Base-by-base conservation (phyloP, 35 echinoderm and acorn worm species). In the Apostichopus californicus region DNA sequence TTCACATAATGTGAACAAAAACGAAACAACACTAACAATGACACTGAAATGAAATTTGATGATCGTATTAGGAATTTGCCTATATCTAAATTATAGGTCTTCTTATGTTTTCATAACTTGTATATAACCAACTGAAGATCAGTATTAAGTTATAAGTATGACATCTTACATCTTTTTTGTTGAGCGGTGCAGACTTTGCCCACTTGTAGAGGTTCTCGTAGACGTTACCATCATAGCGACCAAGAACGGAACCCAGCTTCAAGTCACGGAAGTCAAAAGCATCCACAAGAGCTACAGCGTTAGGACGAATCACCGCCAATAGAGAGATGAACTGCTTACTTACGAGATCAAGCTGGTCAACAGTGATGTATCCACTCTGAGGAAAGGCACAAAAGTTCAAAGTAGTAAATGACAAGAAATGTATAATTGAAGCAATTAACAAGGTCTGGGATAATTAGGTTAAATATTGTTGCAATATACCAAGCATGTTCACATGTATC, bases 161-260 rank as follows among this genome's bases (percentile, higher is more conserved):
- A 46, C 34, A 46, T 61, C 86, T 93, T 87, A 98, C 96, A 92
- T 98, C 96, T 87, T 95, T 94, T 78, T 94, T 77, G 82, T 98
- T 98, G 18, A 98, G 90, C 3, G 96, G 96, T 7, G 92, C 83
- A 21, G 75, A 83, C 82, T 98, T 98, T 57, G 96, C 96, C 96
- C 96, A 98, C 86, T 98, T 92, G 92, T 98, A 98, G 55, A 95
- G 68, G 57, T 93, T 94, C 79, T 98, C 96, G 56, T 98, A 98
- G 18, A 98, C 96, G 58, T 98, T 98, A 73, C 96, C 96, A 87
- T 98, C 96, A 59, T 98, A 98, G 6, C 96, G 81, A 54, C 96
- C 96, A 73, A 98, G 72, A 23, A 95, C 92, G 72, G 96, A 98
- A 18, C 68, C 73, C 82, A 98, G 77, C 46, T 93, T 83, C 5